Evolutionary conservation across 2,113 vertebrate species (phyloP).

Genomic region (Psittacula cyanocephala): DNA sequence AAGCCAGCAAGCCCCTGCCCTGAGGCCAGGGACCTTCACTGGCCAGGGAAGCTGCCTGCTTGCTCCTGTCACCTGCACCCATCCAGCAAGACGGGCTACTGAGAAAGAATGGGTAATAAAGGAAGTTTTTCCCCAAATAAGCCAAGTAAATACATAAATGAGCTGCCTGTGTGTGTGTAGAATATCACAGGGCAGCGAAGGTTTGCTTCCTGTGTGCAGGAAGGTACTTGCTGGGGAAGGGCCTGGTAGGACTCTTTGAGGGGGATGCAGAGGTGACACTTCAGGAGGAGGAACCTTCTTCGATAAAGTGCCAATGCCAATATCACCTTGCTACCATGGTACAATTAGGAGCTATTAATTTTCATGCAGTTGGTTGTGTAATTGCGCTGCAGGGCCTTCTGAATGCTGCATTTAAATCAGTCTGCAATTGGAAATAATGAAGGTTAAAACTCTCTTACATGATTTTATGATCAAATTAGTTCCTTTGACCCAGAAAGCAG

Average conservation of each 20-base stretch:
- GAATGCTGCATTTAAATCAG: conserved; percentile 46
- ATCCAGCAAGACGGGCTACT: neutral
- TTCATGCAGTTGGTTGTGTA: conserved; percentile 8
- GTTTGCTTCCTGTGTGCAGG: neutral
- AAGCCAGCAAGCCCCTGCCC: neutral
- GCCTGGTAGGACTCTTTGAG: neutral
- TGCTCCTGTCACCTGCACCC: rapidly evolving
- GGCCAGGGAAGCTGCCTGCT: neutral
- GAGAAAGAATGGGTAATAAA: neutral
- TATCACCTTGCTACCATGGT: neutral
- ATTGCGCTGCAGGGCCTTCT: conserved; percentile 12
- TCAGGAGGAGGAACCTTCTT: neutral
- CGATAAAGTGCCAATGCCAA: neutral
- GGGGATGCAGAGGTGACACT: neutral
- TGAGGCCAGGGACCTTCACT: neutral
- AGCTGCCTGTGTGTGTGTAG: neutral
- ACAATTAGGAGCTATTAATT: conserved; percentile 25
- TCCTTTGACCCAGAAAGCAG: conserved; percentile 42
- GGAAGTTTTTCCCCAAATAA: neutral
- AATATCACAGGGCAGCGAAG: neutral
- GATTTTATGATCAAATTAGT: conserved; percentile 31
- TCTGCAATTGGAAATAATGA: conserved; percentile 43
- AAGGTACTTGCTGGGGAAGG: neutral
- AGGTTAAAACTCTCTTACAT: conserved; percentile 35
- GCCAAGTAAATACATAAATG: neutral